Evolutionary conservation across 1,140 invertebrate genomes (phyloP), one percentile per base, ranked within the genome.

Genomic region (Ephestia elutella): DNA sequence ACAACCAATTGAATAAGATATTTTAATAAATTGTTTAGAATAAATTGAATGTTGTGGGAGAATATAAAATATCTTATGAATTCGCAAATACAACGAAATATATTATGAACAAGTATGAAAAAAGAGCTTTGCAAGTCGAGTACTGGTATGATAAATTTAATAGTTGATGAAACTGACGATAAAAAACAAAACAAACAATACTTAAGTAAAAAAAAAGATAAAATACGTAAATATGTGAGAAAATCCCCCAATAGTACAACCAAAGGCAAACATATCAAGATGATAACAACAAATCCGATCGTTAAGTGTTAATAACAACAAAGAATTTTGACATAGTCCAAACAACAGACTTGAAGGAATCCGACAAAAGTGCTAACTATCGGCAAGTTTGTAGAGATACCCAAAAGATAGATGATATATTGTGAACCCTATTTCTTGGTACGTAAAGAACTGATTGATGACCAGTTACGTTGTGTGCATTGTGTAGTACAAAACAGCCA

Each of bases 341-440:
- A 71, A 70, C 64, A 70, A 66, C 65, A 65, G 65, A 53, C 55
- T 51, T 65, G 65, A 75, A 44, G 71, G 71, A 68, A 51, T 67
- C 58, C 68, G 35, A 78, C 65, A 56, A 70, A 76, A 73, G 75
- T 76, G 73, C 63, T 79, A 82, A 78, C 61, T 62, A 68, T 59
- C 66, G 50, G 49, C 72, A 15, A 44, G 13, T 44, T n/a, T 44
- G n/a, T 15, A 9, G 8, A 38, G 32, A 38, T 38, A 38, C 5
- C 5, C 32, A 7, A 7, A 5, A 10, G 13, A 10, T 15, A 17
- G 38, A 44, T 2, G 15, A 3, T 4, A 15, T 5, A 44, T 1
- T 8, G 11, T 15, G 13, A 44, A 44, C 38, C 10, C 38, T 44
- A 44, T 44, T 15, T 2, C 38, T n/a, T 5, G 1, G 38, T 15